A percentile compares a stretch with the other conserved stretches of the same genome.
Evolutionary conservation across 1,140 invertebrate genomes (phyloP).

Genomic region (Philotrypesis tridentata): DNA sequence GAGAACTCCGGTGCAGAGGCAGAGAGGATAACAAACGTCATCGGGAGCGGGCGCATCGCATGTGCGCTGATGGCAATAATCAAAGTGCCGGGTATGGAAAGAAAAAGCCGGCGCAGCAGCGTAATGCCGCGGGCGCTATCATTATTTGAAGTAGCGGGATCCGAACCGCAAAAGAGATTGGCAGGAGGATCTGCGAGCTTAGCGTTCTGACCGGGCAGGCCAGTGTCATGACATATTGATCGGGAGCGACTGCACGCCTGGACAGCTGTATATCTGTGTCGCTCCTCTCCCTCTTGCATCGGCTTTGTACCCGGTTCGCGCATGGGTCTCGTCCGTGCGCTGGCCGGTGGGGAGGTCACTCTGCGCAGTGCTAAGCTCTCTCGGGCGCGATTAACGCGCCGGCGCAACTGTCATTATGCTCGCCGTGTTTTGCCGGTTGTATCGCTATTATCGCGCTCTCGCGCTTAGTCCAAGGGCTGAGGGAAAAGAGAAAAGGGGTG

Average conservation of each 20-base stretch:
- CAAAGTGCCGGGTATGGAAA: neutral
- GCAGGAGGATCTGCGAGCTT: neutral
- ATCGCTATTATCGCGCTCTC: neutral
- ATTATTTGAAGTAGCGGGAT: neutral
- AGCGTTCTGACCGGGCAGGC: neutral
- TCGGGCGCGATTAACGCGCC: neutral
- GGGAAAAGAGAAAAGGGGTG: neutral
- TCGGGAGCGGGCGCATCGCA: too few species aligned
- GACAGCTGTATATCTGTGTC: neutral
- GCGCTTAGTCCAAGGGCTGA: neutral
- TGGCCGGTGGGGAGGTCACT: neutral
- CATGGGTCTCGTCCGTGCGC: too few species aligned
- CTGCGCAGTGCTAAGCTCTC: neutral
- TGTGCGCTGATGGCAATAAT: neutral
- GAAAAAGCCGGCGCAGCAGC: neutral
- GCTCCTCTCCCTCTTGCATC: neutral
- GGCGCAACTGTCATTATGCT: neutral
- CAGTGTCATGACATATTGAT: neutral
- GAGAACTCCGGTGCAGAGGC: too few species aligned
- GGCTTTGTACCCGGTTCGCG: neutral
- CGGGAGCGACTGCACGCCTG: neutral
- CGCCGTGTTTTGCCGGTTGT: neutral
- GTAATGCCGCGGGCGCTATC: neutral
- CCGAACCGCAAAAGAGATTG: neutral
- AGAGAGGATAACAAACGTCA: too few species aligned